Evolutionary conservation across 35 echinoderm and acorn worm species (phyloP).

Genomic region (Ophioderma brevispina): DNA sequence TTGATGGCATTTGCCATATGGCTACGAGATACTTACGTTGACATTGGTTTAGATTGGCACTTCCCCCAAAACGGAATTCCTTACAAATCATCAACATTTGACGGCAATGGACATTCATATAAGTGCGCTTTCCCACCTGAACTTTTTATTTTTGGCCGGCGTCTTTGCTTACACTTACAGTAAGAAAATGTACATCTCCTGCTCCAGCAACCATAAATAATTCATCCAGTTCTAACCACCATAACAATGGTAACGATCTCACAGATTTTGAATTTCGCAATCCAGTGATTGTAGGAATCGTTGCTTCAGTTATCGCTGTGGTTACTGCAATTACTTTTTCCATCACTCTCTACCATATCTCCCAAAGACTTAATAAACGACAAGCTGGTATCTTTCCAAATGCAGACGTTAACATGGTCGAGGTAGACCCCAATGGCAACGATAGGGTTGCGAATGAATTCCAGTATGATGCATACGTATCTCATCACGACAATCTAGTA

Average conservation of each 20-base stretch:
- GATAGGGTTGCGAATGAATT: background rate
- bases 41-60: background rate
- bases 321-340: background rate
- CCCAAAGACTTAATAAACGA: background rate
- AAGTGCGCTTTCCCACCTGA: background rate
- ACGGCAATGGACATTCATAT: background rate
- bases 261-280: background rate
- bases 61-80: background rate
- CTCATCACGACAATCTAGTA: conserved; percentile 10
- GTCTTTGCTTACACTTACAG: background rate
- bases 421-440: background rate
- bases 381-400: background rate
- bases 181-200: background rate
- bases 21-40: background rate
- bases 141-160: background rate
- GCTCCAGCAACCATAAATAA: background rate
- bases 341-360: background rate
- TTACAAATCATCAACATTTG: background rate
- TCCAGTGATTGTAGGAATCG: background rate
- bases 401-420: too few relatives aligned
- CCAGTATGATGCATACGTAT: conserved; percentile 32
- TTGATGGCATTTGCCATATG: background rate
- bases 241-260: background rate
- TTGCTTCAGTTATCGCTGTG: background rate
- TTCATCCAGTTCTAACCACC: background rate